Evolutionary conservation across 2,113 vertebrate species (phyloP), one percentile per base, ranked within the genome.

Genomic region (Chionodraco myersi): DNA sequence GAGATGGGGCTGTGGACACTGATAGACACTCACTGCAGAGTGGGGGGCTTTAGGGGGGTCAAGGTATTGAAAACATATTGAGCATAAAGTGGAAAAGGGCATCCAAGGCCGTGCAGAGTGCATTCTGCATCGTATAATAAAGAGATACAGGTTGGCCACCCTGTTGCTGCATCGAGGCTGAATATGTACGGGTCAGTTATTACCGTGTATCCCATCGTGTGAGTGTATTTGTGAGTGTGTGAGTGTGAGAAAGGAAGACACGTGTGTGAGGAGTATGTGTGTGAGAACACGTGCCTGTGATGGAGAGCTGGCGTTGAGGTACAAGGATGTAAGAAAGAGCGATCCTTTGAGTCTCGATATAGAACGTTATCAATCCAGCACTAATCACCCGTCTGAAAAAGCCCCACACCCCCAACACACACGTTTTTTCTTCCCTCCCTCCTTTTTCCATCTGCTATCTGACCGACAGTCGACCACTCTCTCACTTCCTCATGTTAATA

Each of bases 291-390:
- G 64, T 83, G 79, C 44, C 62, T 3, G 65, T 88, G 87, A 86
- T 79, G 72, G 77, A 85, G 76, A 30, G 72, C 71, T 77, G 77
- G 65, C 45, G 61, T 59, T 83, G 78, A 86, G 83, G 63, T 83
- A 78, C 72, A 14, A 60, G 75, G 61, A 62, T 77, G 75, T 79
- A 76, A 78, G 81, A 68, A 51, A 77, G 85, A 89, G 83, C n/a
- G 83, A 83, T 88, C 85, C 84, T 83, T 75, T 0, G 68, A 67
- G 80, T 91, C 92, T 87, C 72, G 49, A 91, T 88, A 89, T 91
- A 94, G 91, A 94, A 86, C 45, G 47, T 86, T 89, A 92, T 93
- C 92, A 91, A 92, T 92, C 89, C 92, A 84, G 75, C 79, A 70
- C 83, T 92, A 90, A 92, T 92, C 89, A 86, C 84, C 83, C 61